Conservation (phyloP, 2,888 invertebrate species). For the Hypsopygia costalis region DNA sequence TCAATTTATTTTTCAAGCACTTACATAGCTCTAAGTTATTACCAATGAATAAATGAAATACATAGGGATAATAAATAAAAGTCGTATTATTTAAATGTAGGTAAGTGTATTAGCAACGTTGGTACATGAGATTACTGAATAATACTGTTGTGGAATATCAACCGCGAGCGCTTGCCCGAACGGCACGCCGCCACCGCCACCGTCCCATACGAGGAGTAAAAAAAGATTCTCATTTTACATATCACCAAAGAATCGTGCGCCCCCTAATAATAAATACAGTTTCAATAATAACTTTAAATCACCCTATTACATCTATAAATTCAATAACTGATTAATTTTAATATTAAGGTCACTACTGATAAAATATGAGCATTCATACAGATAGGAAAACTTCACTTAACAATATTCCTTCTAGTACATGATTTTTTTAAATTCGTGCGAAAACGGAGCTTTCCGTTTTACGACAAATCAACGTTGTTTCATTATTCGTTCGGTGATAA, state of each 20-base stretch:
- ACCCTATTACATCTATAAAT: slow-evolving; percentile 74
- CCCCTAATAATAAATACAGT: slow-evolving; percentile 43
- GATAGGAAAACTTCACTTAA: slow-evolving; percentile 57
- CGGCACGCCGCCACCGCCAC: slow-evolving; percentile 58
- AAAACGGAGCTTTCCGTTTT: slow-evolving; percentile 7
- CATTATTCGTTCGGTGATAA: slow-evolving; percentile 11
- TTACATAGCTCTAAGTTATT: too few relatives aligned
- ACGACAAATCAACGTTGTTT: slow-evolving; percentile 9
- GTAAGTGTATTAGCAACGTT: slow-evolving; percentile 80
- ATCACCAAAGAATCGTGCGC: slow-evolving; percentile 63
- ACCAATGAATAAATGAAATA: too few relatives aligned
- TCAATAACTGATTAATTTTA: slow-evolving; percentile 63
- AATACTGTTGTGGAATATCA: slow-evolving; percentile 73
- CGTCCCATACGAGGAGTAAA: slow-evolving; percentile 61
- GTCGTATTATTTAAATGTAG: slow-evolving; percentile 67
- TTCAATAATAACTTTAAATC: slow-evolving; percentile 15
- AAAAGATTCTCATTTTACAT: slow-evolving; percentile 35
- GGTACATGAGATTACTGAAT: slow-evolving; percentile 79
- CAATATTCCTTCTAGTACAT: slow-evolving; percentile 30
- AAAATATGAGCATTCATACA: slow-evolving; percentile 77
- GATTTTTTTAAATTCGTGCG: slow-evolving; percentile 13
- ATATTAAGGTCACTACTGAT: slow-evolving; percentile 65
- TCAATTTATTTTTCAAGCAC: too few relatives aligned
- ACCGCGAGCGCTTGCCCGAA: slow-evolving; percentile 34
- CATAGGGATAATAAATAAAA: slow-evolving; percentile 31